Conservation (phyloP, 2,888 invertebrate species). For the Brachylomia viminalis region DNA sequence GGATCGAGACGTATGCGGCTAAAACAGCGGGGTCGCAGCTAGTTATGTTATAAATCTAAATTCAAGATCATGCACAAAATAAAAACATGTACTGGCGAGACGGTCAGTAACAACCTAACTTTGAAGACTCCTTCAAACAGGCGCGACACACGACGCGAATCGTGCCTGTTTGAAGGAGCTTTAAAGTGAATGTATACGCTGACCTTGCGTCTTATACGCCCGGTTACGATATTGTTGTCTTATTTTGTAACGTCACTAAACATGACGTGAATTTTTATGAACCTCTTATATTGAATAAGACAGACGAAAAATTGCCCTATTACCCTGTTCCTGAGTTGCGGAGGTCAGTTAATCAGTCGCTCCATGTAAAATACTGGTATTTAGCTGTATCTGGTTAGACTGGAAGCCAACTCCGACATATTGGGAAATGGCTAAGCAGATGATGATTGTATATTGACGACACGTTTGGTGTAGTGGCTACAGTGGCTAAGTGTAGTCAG, state of each 20-base stretch:
- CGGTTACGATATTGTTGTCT: conserved; percentile 52
- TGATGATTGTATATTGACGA: background rate
- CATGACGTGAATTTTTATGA: conserved; percentile 30
- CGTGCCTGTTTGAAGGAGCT: no score
- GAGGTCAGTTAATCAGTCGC: background rate
- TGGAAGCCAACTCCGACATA: background rate
- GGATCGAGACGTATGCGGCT: no score
- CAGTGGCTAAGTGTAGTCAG: no score
- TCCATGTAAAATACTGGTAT: background rate
- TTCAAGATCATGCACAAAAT: background rate
- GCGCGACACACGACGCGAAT: no score
- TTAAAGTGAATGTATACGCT: conserved; percentile 58
- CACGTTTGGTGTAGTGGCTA: no score
- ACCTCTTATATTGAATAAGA: conserved; percentile 24
- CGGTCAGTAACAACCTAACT: conserved; percentile 19
- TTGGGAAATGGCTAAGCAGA: background rate
- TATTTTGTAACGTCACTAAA: conserved; percentile 56
- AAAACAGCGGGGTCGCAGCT: no score
- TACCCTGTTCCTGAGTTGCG: background rate
- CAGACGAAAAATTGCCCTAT: background rate
- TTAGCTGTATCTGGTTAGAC: background rate
- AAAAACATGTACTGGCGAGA: background rate
- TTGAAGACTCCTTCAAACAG: no score
- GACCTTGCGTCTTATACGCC: conserved; percentile 57
- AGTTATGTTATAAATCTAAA: background rate